phyloP scores from a whole-genome alignment of 2,888 invertebrate species.

The Lucinisca nassula region DNA sequence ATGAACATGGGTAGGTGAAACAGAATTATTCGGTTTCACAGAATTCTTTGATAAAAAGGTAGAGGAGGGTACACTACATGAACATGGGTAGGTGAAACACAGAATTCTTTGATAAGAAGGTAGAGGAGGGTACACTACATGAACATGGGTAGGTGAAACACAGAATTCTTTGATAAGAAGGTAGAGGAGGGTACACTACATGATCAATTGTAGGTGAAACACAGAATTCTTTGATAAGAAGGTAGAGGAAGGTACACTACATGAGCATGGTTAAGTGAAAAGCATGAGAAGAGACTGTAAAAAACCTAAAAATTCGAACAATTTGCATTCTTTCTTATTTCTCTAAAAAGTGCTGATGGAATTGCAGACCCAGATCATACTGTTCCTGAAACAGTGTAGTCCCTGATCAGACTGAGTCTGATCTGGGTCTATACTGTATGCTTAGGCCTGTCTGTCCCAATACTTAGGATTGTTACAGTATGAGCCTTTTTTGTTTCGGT shows the following conservation, averaged over 20 bases:
- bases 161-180: conserved; percentile 96
- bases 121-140: conserved; percentile 80
- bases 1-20: conserved; percentile 53
- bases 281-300: conserved; percentile 94
- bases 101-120: conserved; percentile 96
- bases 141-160: conserved; percentile 62
- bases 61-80: conserved; percentile 77
- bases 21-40: too few species aligned
- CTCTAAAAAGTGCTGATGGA: too few species aligned
- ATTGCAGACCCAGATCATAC: too few species aligned
- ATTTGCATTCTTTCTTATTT: too few species aligned
- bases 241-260: conserved; percentile 80
- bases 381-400: too few species aligned
- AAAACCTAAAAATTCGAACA: too few species aligned
- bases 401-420: too few species aligned
- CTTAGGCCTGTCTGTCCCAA: too few species aligned
- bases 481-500: too few species aligned
- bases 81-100: conserved; percentile 58
- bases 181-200: conserved; percentile 81
- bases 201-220: conserved; percentile 59
- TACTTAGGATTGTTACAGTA: too few species aligned
- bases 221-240: conserved; percentile 97
- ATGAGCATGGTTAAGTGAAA: conserved; percentile 89
- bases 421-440: too few species aligned
- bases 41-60: conserved; percentile 96